Evolutionary conservation across 1,140 invertebrate species (phyloP).

Genomic region (Heliothis virescens): DNA sequence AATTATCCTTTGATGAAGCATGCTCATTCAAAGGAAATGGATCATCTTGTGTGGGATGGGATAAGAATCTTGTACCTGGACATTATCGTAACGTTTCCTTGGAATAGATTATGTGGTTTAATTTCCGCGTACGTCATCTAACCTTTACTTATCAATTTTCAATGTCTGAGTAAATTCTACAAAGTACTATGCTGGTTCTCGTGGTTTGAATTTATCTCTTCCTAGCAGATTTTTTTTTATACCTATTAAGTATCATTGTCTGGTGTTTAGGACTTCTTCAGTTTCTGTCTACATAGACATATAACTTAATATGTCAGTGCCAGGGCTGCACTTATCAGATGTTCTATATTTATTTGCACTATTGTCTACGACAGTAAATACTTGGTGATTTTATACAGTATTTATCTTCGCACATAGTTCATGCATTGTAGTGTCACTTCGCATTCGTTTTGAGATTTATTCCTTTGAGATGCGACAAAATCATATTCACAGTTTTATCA

Average conservation of each 20-base stretch:
- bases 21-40: constrained; percentile 12
- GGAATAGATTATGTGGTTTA: neutral
- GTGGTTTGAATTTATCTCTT: neutral
- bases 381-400: neutral
- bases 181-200: neutral
- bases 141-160: neutral
- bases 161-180: neutral
- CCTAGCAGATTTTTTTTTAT: neutral
- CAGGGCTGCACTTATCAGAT: constrained; percentile 45
- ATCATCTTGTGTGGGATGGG: constrained; percentile 23
- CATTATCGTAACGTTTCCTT: constrained; percentile 12
- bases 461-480: neutral
- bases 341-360: constrained; percentile 10
- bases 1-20: neutral
- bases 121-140: constrained; percentile 24
- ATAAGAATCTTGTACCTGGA: constrained; percentile 28
- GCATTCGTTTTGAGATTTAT: neutral
- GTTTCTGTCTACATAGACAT: neutral
- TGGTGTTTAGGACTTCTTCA: too few species aligned
- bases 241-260: too few species aligned
- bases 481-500: neutral
- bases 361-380: constrained; percentile 29
- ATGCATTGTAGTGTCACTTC: constrained; percentile 25
- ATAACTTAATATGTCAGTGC: constrained; percentile 47
- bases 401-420: neutral